Base-by-base conservation (phyloP, 2,888 invertebrate species). In the Apodemia mormo region DNA sequence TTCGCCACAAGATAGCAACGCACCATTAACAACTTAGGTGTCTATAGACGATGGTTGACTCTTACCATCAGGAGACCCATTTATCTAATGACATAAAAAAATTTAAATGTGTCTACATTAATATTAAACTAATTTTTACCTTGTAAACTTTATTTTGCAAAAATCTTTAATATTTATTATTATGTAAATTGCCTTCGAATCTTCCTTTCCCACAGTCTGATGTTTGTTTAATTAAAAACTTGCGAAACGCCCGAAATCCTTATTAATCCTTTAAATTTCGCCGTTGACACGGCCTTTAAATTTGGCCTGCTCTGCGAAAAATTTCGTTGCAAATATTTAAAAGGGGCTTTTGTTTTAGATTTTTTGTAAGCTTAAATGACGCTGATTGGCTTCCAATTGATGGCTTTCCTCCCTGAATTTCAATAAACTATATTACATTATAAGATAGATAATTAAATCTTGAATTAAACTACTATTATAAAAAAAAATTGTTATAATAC, bases 211-310 rank as follows among this genome's bases (percentile, higher is more conserved):
- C 65, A 40, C 65, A 69, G 65, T 65, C 65, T 69, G 65, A 67
- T 69, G 69, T 71, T 72, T 72, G 71, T 72, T 72, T 74, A 74
- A 75, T 74, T 75, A 75, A 74, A 74, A 73, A 70, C 54, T 71
- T 66, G 64, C 66, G 65, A 68, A 64, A 67, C 68, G 64, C 68
- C 30, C 66, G 52, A 37, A 67, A 69, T 72, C 71, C 70, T 68
- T 68, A 68, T 14, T 74, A 74, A 75, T 72, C 75, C 72, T 74
- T 71, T 58, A 69, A 71, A 74, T 70, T 67, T 68, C 56, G 58
- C 56, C 65, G 67, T 65, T 66, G 71, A 72, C 75, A 74, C 73
- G 75, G 70, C 70, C 65, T 54, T 61, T 29, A 71, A 68, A 56
- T 52, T 69, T 69, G 68, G 68, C 56, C 56, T 43, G 54, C 37